A percentile compares a stretch with the other conserved stretches of the same genome.
These are phyloP conservation scores for Himalopsyche japonica DNA, from an alignment of 2,888 invertebrate species.

Conservation along the genomic window DNA sequence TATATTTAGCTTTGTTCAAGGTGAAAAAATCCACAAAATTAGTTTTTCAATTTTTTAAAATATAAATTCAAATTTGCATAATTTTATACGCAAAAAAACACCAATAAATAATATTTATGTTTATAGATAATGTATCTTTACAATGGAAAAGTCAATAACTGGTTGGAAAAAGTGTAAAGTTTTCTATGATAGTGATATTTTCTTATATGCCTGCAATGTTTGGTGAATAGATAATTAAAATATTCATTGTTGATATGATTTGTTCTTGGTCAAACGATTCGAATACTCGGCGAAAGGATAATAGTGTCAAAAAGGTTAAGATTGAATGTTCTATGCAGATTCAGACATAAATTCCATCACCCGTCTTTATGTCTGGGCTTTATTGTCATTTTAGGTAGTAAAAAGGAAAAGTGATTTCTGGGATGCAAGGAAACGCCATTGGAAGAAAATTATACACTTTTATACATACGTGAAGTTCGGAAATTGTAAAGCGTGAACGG, in stretches of 20 bases:
- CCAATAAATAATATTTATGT: too few species aligned
- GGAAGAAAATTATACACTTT: not conserved
- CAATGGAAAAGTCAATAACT: too few species aligned
- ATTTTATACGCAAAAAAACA: too few species aligned
- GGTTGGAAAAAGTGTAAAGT: too few species aligned
- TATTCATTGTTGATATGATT: not conserved
- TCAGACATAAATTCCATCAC: conserved; percentile 25
- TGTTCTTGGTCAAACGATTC: not conserved
- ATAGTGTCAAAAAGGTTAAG: not conserved
- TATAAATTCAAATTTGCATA: too few species aligned
- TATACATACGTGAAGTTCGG: not conserved
- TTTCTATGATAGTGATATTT: not conserved
- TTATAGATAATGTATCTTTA: too few species aligned
- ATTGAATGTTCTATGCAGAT: conserved; percentile 12
- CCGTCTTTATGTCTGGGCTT: conserved; percentile 14
- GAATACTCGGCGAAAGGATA: not conserved
- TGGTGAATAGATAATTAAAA: not conserved
- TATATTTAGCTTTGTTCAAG: too few species aligned
- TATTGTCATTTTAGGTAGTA: conserved; percentile 13
- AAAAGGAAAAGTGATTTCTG: conserved; percentile 26
- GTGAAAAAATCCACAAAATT: too few species aligned
- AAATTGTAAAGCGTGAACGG: not conserved
- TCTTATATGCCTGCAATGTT: not conserved
- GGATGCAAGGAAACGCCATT: not conserved
- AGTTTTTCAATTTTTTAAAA: too few species aligned